Conservation (phyloP, 2,113 vertebrate species). For the Bos indicus region DNA sequence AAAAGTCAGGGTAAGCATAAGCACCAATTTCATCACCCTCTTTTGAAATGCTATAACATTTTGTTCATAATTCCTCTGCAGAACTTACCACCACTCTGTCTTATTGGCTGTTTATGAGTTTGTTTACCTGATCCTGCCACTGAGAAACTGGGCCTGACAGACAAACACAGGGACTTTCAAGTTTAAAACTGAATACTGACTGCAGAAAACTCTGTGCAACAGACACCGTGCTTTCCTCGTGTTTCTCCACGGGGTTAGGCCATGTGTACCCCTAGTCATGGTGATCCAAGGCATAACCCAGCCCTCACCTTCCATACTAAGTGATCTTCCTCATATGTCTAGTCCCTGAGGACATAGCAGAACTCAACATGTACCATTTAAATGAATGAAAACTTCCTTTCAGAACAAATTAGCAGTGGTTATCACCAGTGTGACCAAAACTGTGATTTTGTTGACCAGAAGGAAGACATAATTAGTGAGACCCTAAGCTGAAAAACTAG, state of each 20-base stretch:
- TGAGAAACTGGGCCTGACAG: neutral
- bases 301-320: neutral
- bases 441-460: neutral
- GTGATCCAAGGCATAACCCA: neutral
- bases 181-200: neutral
- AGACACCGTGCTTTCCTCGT: neutral
- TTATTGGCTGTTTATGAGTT: neutral
- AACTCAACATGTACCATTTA: neutral
- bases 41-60: neutral
- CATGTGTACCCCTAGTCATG: neutral
- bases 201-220: neutral
- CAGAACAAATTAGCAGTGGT: neutral
- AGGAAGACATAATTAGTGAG: neutral
- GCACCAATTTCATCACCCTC: neutral
- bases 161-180: rapidly evolving
- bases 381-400: neutral
- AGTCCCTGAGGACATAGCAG: neutral
- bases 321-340: neutral
- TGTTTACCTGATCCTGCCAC: neutral
- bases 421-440: neutral
- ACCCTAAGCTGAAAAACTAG: neutral
- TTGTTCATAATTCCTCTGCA: neutral
- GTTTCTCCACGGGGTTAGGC: neutral
- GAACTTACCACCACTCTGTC: neutral
- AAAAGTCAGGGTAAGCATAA: too few relatives aligned